Evolutionary conservation across 2,113 vertebrate genomes (phyloP), one percentile per base, ranked within the genome.

Genomic region (Rhabdornis inornatus): DNA sequence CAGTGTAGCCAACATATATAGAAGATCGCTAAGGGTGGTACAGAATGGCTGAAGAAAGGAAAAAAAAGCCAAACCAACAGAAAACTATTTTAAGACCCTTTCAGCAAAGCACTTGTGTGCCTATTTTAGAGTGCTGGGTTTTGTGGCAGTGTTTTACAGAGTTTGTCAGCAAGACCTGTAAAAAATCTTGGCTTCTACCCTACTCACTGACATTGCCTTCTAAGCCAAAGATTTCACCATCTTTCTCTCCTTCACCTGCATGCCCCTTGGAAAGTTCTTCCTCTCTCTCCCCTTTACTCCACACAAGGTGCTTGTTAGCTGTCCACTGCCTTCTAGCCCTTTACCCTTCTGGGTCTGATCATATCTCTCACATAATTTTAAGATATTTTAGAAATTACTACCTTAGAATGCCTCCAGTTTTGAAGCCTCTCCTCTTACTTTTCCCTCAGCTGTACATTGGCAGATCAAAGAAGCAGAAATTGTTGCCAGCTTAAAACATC

Each of bases 401-500:
- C 3, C 1, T 65, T 69, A 72, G 74, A 78, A 87, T 70, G 65
- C 37, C 45, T 84, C 28, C 71, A 56, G 3, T 87, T 89, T 52
- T 84, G 77, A 82, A 81, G 20, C 9, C 31, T 80, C 15, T 84
- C 47, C 44, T 89, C 33, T 74, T 87, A 25, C 4, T 10, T 35
- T 80, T 86, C 27, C 50, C n/a, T 81, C 49, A 84, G 18, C 39
- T 31, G 9, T 57, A 63, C 47, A 21, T 10, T 68, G 33, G 23
- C 44, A 71, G 74, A 71, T 93, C 52, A 93, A 90, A 94, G 76
- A 42, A 74, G 35, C 52, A 90, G 61, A 82, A 85, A 71, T 71
- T 52, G 33, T 82, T 93, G 30, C 60, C 85, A 82, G 37, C 12
- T 66, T 53, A 64, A 89, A 93, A 81, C 40, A 50, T 50, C 59